Percentiles rank a stretch among this genome's conserved stretches.
These are phyloP conservation scores for Arvicanthis niloticus DNA, from an alignment of 2,113 vertebrate genomes.

Conservation along the genomic window DNA sequence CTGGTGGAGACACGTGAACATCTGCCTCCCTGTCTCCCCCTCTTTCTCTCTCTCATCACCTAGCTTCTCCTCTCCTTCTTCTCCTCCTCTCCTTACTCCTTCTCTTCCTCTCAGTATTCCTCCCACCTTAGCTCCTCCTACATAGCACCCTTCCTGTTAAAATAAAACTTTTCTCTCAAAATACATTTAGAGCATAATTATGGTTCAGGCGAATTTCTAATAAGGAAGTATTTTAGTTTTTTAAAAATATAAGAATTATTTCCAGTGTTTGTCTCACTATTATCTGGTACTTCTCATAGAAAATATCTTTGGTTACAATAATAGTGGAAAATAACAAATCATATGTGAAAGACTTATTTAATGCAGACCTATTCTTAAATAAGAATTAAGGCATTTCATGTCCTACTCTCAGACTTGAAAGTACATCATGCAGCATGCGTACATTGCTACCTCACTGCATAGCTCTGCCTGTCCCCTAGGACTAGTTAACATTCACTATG, in stretches of 20 bases:
- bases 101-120: no score
- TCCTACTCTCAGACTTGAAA: constrained; percentile 7
- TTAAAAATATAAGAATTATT: constrained; percentile 33
- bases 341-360: constrained; percentile 16
- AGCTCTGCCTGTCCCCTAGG: background rate
- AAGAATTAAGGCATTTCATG: background rate
- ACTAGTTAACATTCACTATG: background rate
- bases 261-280: background rate
- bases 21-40: no score
- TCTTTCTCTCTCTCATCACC: no score
- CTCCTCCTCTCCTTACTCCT: no score
- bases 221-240: constrained; percentile 54
- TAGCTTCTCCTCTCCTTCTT: no score
- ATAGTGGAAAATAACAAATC: constrained; percentile 32
- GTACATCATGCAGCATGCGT: background rate
- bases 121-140: no score
- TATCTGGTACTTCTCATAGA: background rate
- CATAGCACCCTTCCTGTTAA: no score
- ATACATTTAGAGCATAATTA: no score
- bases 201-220: background rate
- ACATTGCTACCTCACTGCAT: background rate
- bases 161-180: no score
- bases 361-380: background rate
- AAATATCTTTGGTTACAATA: constrained; percentile 31
- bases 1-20: no score